Evolutionary conservation across 2,888 invertebrate species (phyloP).

Genomic region (Tetheella fluctuosa): DNA sequence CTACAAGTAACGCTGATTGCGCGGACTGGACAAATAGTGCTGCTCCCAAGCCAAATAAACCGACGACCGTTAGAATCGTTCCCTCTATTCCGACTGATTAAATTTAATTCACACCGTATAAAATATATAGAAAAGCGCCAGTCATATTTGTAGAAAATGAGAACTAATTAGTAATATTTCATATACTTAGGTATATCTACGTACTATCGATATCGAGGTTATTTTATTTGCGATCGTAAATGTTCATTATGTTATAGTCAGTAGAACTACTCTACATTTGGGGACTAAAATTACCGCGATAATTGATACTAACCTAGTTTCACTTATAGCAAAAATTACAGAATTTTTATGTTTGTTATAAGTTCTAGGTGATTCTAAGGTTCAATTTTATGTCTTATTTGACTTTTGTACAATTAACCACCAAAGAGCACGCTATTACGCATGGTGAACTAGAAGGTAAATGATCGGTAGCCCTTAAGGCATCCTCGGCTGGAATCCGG

Average conservation of each 20-base stretch:
- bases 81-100: conserved; percentile 38
- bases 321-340: too few species aligned
- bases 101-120: conserved; percentile 31
- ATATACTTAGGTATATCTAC: too few species aligned
- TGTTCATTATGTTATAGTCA: too few species aligned
- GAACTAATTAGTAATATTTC: not conserved
- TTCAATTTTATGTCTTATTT: too few species aligned
- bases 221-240: not conserved
- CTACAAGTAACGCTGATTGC: conserved; percentile 55
- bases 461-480: not conserved
- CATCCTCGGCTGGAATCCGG: not conserved
- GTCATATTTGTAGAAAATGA: not conserved
- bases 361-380: too few species aligned
- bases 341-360: too few species aligned
- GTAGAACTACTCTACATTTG: too few species aligned
- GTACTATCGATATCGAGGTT: not conserved
- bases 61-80: conserved; percentile 30
- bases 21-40: conserved; percentile 58
- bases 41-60: conserved; percentile 60
- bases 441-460: not conserved
- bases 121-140: not conserved
- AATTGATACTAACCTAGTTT: too few species aligned
- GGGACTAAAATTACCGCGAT: too few species aligned
- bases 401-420: not conserved
- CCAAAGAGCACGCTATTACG: not conserved